These are phyloP conservation scores for Cynoglossus semilaevis DNA, from an alignment of 2,113 vertebrate species.

Conservation along the genomic window DNA sequence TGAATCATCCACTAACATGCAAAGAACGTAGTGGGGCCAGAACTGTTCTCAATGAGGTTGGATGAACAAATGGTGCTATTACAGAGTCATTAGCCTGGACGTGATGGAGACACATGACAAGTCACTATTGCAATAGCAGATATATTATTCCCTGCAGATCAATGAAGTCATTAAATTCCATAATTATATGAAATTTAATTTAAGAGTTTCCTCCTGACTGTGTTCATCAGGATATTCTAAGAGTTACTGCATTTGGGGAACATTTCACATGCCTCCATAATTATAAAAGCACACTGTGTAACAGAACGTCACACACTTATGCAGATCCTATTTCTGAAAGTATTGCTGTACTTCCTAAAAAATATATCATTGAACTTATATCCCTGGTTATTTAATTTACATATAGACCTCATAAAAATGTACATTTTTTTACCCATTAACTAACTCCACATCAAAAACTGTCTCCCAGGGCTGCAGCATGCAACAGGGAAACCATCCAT, in stretches of 20 bases:
- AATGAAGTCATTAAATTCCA: conserved; percentile 32
- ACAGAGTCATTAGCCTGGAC: conserved; percentile 62
- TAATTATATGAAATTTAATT: conserved; percentile 45
- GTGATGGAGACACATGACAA: conserved; percentile 58
- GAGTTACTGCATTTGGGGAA: conserved; percentile 7
- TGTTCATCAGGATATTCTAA: not conserved
- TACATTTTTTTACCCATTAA: no score
- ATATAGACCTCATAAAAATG: no score
- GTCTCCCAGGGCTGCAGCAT: no score
- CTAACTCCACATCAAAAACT: no score
- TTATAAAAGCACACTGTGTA: no score
- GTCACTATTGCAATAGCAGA: conserved; percentile 41
- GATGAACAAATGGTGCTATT: conserved; percentile 70
- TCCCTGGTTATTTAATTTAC: no score
- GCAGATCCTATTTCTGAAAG: no score
- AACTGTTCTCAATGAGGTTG: conserved; percentile 66
- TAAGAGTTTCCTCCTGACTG: conserved; percentile 21
- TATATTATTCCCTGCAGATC: conserved; percentile 47
- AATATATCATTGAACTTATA: no score
- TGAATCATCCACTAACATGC: conserved; percentile 40
- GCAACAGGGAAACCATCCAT: no score
- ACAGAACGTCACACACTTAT: no score
- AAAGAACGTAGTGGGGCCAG: conserved; percentile 47
- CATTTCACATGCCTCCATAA: no score
- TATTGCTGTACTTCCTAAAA: no score